Evolutionary conservation across 2,888 invertebrate genomes (phyloP).

Genomic region (Drosophila pseudotakahashii): DNA sequence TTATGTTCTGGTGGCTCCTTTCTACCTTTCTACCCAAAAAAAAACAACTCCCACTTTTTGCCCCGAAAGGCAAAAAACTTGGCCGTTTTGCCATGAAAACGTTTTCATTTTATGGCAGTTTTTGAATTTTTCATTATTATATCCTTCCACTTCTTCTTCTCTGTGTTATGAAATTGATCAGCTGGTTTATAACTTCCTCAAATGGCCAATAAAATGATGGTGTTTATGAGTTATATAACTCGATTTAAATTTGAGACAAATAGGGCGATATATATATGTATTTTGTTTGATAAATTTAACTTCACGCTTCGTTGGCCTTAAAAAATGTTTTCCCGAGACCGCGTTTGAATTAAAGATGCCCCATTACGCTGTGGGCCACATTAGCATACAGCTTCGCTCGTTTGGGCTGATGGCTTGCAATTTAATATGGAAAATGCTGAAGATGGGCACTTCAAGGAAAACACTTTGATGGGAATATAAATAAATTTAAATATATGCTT

Average conservation of each 20-base stretch:
- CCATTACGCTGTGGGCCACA: constrained; percentile 27
- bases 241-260: constrained; percentile 16
- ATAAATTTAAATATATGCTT: no score
- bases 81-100: constrained; percentile 42
- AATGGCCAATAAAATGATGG: constrained; percentile 29
- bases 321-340: constrained; percentile 14
- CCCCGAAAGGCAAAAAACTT: constrained; percentile 8
- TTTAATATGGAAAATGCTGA: constrained; percentile 11
- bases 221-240: constrained; percentile 9
- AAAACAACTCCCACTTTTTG: constrained; percentile 7
- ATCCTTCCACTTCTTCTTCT: constrained; percentile 2
- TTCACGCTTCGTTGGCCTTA: constrained; percentile 6
- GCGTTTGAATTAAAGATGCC: constrained; percentile 28
- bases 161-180: constrained; percentile 25
- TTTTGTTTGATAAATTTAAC: constrained; percentile 13
- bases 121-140: constrained; percentile 37
- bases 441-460: constrained; percentile 5
- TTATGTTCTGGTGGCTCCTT: constrained; percentile 13
- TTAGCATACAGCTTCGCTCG: constrained; percentile 21
- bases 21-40: constrained; percentile 23
- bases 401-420: constrained; percentile 24
- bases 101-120: constrained; percentile 55
- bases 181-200: constrained; percentile 11
- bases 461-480: no score
- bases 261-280: constrained; percentile 1